Evolutionary conservation across 2,797 vertebrate genomes (phyloP), one percentile per base, ranked within the genome.

Genomic region (Leptodactylus fallax): DNA sequence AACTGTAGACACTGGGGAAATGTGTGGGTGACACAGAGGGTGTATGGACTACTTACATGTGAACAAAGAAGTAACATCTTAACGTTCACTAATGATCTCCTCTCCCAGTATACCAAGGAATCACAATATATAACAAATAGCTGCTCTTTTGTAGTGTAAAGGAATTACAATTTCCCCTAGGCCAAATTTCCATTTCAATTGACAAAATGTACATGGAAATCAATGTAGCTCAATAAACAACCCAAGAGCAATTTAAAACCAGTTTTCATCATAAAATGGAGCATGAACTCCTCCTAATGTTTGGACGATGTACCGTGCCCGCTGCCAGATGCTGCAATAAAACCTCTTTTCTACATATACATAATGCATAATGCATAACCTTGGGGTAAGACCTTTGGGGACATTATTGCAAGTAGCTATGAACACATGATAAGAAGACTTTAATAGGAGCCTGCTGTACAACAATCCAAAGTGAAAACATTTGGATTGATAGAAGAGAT

Each of bases 141-240:
- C 85, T 0, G 3, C 65, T 91, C 83, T 92, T 91, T 91, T 83
- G 79, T 79, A 94, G 89, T 85, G 91, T 85, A 91, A 84, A 93
- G 79, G 83, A 92, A 92, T 91, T 89, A 92, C 74, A 86, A 92
- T 90, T 91, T 93, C 91, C 92, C 91, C 27, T 79, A 91, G 90
- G 93, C 87, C 91, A 89, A 88, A 93, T 91, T 93, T 88, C 88
- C 88, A 91, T 92, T 89, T 92, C 90, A 93, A 90, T 91, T 92
- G 89, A 91, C 89, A 90, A 71, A 90, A 85, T 89, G 90, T 76
- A 93, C 78, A 89, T 88, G 91, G 90, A 93, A 93, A 93, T 91
- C 74, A 90, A 91, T 87, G 27, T 79, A 87, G 87, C 58, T 93
- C 90, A 89, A 92, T 90, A 92, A 92, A 88, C 60, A 93, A 87